phyloP scores from a whole-genome alignment of 2,113 vertebrate genomes.

The Platichthys flesus region DNA sequence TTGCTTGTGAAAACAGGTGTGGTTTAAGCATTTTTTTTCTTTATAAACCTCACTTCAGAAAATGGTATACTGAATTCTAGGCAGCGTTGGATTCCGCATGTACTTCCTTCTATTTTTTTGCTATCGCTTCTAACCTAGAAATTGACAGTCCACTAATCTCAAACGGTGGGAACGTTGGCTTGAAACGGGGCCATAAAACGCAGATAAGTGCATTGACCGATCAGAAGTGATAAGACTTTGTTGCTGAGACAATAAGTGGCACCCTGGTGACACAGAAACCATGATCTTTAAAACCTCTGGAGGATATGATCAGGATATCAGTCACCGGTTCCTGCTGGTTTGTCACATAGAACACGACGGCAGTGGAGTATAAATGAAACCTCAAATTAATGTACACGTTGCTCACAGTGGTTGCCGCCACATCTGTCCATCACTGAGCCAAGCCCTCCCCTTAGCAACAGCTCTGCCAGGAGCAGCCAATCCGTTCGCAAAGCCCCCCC shows the following conservation, averaged over 20 bases:
- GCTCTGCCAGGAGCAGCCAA: constrained; percentile 68
- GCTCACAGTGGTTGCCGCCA: constrained; percentile 20
- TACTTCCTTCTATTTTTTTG: too few relatives aligned
- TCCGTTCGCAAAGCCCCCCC: constrained; percentile 24
- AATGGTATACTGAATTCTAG: neutral
- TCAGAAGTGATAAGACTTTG: constrained; percentile 9
- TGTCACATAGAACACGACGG: neutral
- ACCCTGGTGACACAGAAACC: neutral
- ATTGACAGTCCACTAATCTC: neutral
- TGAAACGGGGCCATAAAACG: neutral
- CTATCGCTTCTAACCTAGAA: too few relatives aligned
- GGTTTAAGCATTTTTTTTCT: too few relatives aligned
- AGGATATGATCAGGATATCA: neutral
- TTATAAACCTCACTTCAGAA: neutral
- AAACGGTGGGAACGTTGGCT: neutral
- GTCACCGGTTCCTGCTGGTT: neutral
- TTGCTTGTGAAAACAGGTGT: too few relatives aligned
- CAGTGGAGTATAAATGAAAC: neutral
- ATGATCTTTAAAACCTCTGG: constrained; percentile 1
- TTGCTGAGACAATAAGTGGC: neutral
- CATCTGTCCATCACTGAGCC: constrained; percentile 12
- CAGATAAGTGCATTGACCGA: neutral
- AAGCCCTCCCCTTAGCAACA: constrained; percentile 79
- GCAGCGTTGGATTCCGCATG: too few relatives aligned
- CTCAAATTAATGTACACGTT: constrained; percentile 34